These are phyloP conservation scores for Heliocidaris erythrogramma DNA, from an alignment of 35 echinoderm and acorn worm genomes.

Conservation along the genomic window DNA sequence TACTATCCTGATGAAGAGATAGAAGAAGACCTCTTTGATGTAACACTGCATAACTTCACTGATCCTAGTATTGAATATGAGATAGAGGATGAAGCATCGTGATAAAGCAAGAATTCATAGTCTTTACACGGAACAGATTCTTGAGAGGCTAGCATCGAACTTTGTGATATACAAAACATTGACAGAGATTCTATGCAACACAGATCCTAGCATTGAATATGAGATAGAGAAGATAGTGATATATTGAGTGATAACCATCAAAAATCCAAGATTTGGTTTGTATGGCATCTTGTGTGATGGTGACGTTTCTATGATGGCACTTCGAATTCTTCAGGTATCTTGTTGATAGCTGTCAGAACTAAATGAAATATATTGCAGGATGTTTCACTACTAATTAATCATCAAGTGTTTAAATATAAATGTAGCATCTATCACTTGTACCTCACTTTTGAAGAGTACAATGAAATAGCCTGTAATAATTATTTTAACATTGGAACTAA, in stretches of 20 bases:
- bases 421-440: too few species aligned
- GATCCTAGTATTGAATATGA: constrained; percentile 76
- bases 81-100: constrained; percentile 26
- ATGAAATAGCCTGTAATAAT: too few species aligned
- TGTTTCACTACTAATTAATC: neutral
- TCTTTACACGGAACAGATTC: neutral
- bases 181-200: neutral
- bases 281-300: neutral
- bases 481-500: too few species aligned
- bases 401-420: too few species aligned
- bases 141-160: neutral
- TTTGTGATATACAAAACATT: neutral
- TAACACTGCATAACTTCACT: constrained; percentile 52
- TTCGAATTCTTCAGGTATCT: neutral
- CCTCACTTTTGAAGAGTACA: too few species aligned
- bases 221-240: neutral
- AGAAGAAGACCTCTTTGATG: constrained; percentile 73
- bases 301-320: neutral
- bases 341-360: neutral
- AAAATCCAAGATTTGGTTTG: neutral
- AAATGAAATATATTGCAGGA: neutral
- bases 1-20: constrained; percentile 75
- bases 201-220: neutral
- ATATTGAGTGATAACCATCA: neutral
- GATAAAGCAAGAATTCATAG: neutral